These are phyloP conservation scores for Lophius americanus DNA, from an alignment of 2,797 vertebrate species.

Conservation along the genomic window DNA sequence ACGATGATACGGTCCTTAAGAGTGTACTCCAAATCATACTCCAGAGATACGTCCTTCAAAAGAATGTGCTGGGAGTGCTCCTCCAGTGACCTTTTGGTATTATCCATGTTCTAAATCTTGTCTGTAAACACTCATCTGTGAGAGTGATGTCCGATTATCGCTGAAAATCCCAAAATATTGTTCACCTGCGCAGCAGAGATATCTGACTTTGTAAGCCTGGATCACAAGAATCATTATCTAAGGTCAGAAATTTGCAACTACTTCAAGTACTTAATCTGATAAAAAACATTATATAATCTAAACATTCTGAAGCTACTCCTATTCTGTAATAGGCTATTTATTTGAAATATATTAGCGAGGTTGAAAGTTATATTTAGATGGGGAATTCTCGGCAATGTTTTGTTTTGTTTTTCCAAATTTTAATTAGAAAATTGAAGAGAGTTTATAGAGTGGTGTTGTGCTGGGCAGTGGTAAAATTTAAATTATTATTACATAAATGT, in stretches of 20 bases:
- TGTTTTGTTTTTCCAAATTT: background rate
- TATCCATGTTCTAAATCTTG: conserved; percentile 38
- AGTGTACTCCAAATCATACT: conserved; percentile 28
- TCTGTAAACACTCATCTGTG: conserved; percentile 47
- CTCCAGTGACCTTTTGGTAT: conserved; percentile 52
- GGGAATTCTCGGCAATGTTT: background rate
- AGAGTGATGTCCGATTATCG: conserved; percentile 48
- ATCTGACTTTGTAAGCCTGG: background rate
- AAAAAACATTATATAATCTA: background rate
- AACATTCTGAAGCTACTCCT: background rate
- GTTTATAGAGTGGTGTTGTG: background rate
- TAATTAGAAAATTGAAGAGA: background rate
- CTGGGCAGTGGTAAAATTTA: background rate
- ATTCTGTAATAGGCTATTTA: background rate
- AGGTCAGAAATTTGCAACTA: background rate
- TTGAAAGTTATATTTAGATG: conserved; percentile 1
- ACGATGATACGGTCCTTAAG: conserved; percentile 31
- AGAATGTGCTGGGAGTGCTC: conserved; percentile 29
- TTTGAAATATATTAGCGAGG: background rate
- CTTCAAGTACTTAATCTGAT: background rate
- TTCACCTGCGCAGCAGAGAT: conserved; percentile 21
- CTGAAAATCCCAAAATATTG: conserved; percentile 18
- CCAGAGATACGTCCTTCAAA: conserved; percentile 33
- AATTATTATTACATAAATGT: background rate
- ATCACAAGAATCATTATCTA: conserved; percentile 1